Base-by-base conservation (phyloP, 2,113 vertebrate genomes). In the Pongo abelii region DNA sequence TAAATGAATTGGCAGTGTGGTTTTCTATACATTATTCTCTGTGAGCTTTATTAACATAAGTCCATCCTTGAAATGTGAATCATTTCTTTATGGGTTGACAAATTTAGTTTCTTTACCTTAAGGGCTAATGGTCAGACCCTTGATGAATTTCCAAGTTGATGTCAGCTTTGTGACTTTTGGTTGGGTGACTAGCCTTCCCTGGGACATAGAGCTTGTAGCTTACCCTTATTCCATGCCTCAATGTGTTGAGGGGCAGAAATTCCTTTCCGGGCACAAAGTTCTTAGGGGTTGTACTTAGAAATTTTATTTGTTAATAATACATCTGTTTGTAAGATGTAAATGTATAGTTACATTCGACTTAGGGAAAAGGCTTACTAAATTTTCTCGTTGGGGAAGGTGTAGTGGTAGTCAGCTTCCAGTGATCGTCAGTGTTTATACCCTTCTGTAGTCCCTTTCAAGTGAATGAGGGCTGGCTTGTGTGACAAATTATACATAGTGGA, bases 381-480 rank as follows among this genome's bases (percentile, higher is more conserved):
- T 83, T 89, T 97, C 14, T 89, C n/a, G 77, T 93, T 96, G 8
- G 48, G 70, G 22, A 88, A 30, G n/a, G 20, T 43, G 78, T 35
- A n/a, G 30, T 59, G n/a, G 38, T 43, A 43, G 27, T n/a, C 35
- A 20, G 10, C 5, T 79, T 88, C 38, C 14, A 11, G 23, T 59
- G 40, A 46, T 67, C 52, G 30, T 91, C 55, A 2, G 3, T 77
- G 13, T 22, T 77, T 35, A 38, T 9, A 3, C 3, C 20, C n/a
- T 48, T 91, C 7, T 90, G n/a, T 55, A 48, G 40, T 93, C 17
- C 18, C 23, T 95, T 93, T 93, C 30, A 52, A n/a, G 55, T 46
- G 18, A 74, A 64, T 69, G 43, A 92, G n/a, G 67, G 38, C 50
- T 27, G 38, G 25, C 23, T 43, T 64, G 32, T 40, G 59, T 85